Percentiles rank a stretch among this genome's conserved stretches.
phyloP scores from a whole-genome alignment of 2,888 invertebrate genomes.

The Heliconius sara region DNA sequence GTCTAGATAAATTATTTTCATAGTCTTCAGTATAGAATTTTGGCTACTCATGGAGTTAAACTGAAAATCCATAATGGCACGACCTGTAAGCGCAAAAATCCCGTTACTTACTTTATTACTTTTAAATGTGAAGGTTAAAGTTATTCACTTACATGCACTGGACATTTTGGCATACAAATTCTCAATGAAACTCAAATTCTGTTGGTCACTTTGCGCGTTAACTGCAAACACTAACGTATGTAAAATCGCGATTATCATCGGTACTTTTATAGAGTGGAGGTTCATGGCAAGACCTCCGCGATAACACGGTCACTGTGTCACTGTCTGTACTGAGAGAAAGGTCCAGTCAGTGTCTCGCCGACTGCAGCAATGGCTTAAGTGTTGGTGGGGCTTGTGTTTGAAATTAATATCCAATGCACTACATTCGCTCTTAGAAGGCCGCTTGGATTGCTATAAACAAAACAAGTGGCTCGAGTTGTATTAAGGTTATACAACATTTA shows the following conservation, averaged over 20 bases:
- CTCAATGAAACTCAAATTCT: conserved; percentile 73
- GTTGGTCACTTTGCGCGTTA: conserved; percentile 49
- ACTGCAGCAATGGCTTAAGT: conserved; percentile 55
- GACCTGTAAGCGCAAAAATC: conserved; percentile 64
- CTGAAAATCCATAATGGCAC: conserved; percentile 75
- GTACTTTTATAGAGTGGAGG: conserved; percentile 60
- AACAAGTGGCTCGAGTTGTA: conserved; percentile 1
- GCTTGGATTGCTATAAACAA: conserved; percentile 19
- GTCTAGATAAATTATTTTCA: conserved; percentile 70
- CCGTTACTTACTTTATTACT: conserved; percentile 47
- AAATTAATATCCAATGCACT: conserved; percentile 56
- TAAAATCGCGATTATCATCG: conserved; percentile 57
- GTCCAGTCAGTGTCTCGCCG: conserved; percentile 56
- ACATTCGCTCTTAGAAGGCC: conserved; percentile 47
- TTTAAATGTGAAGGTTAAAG: conserved; percentile 45
- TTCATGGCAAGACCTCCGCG: conserved; percentile 74
- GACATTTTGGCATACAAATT: conserved; percentile 73
- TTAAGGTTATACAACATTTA: conserved; percentile 1
- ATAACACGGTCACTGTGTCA: conserved; percentile 79
- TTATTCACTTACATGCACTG: conserved; percentile 73
- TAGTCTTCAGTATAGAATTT: conserved; percentile 68
- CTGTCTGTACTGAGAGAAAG: conserved; percentile 77
- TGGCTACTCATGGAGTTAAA: conserved; percentile 64
- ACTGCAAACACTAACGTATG: conserved; percentile 49
- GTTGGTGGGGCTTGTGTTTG: conserved; percentile 73